These are phyloP conservation scores for Eulemur coronatus DNA, from an alignment of 2,797 vertebrate species.

Conservation along the genomic window DNA sequence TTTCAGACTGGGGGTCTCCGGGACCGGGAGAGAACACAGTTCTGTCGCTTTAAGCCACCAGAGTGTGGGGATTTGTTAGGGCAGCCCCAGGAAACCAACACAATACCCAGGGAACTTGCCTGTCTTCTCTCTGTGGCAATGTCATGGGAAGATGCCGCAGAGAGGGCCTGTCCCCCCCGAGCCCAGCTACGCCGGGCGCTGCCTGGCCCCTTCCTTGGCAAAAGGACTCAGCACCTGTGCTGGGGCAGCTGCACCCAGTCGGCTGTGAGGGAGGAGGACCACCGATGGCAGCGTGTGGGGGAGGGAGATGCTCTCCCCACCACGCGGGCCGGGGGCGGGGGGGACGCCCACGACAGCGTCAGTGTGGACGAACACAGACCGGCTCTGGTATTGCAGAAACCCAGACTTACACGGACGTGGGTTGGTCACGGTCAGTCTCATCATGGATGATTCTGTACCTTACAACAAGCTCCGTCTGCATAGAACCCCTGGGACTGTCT, in stretches of 20 bases:
- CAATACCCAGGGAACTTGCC: rapidly evolving
- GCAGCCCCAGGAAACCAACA: background rate
- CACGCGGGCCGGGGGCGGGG: background rate
- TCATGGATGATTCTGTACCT: background rate
- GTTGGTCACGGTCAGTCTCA: too few species aligned
- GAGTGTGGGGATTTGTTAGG: background rate
- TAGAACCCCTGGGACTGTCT: background rate
- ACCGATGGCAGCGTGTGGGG: background rate
- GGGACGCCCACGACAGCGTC: background rate
- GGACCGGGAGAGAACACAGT: rapidly evolving
- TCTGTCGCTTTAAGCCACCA: background rate
- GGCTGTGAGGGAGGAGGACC: background rate
- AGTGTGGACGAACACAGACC: rapidly evolving
- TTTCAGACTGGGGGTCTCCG: background rate
- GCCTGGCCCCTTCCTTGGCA: background rate
- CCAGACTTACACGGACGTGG: background rate
- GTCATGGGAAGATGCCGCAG: background rate
- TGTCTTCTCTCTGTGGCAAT: background rate
- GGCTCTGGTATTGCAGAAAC: background rate
- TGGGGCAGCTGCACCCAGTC: background rate
- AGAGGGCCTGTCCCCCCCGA: too few species aligned
- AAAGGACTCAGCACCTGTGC: background rate
- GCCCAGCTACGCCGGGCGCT: rapidly evolving
- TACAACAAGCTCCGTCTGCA: background rate
- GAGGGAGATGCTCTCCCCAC: background rate